A percentile compares a stretch with the other conserved stretches of the same genome.
These are phyloP conservation scores for Malacoctenus gilli DNA, from an alignment of 2,797 vertebrate species.

Conservation along the genomic window DNA sequence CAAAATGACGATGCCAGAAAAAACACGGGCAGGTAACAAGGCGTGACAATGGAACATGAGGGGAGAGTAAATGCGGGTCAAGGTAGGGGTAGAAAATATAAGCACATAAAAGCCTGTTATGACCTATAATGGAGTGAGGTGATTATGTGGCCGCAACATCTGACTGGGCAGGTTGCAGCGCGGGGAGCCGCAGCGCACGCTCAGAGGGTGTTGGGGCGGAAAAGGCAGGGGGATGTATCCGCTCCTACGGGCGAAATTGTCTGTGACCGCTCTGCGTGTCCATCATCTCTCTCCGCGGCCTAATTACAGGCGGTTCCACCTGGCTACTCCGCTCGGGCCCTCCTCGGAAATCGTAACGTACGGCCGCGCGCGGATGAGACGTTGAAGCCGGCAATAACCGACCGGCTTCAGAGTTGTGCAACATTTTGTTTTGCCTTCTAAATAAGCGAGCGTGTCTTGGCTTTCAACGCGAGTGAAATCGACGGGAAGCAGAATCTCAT, in stretches of 20 bases:
- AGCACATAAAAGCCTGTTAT: slow-evolving; percentile 40
- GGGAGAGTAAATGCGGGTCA: slow-evolving; percentile 34
- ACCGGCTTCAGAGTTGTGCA: background rate
- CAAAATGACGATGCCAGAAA: slow-evolving; percentile 18
- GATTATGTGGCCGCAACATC: slow-evolving; percentile 49
- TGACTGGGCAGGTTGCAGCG: slow-evolving; percentile 18
- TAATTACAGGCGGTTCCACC: slow-evolving; percentile 74
- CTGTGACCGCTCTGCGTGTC: slow-evolving; percentile 67
- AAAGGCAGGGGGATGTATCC: slow-evolving; percentile 40
- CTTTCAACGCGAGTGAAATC: slow-evolving; percentile 15
- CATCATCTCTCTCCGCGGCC: slow-evolving; percentile 67
- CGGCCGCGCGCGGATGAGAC: slow-evolving; percentile 5
- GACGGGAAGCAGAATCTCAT: background rate
- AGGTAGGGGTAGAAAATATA: slow-evolving; percentile 35
- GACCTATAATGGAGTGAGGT: slow-evolving; percentile 44
- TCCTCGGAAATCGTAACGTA: slow-evolving; percentile 37
- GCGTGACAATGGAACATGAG: slow-evolving; percentile 24
- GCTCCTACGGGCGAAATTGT: slow-evolving; percentile 63
- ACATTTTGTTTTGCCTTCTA: background rate
- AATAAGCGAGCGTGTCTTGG: background rate
- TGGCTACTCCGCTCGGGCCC: slow-evolving; percentile 51
- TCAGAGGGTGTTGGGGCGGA: slow-evolving; percentile 19
- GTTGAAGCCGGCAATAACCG: slow-evolving; percentile 27
- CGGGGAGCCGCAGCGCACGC: slow-evolving; percentile 19
- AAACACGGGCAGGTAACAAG: slow-evolving; percentile 37